A percentile compares a stretch with the other conserved stretches of the same genome.
Evolutionary conservation across 2,113 vertebrate genomes (phyloP).

Genomic region (Neogale vison): DNA sequence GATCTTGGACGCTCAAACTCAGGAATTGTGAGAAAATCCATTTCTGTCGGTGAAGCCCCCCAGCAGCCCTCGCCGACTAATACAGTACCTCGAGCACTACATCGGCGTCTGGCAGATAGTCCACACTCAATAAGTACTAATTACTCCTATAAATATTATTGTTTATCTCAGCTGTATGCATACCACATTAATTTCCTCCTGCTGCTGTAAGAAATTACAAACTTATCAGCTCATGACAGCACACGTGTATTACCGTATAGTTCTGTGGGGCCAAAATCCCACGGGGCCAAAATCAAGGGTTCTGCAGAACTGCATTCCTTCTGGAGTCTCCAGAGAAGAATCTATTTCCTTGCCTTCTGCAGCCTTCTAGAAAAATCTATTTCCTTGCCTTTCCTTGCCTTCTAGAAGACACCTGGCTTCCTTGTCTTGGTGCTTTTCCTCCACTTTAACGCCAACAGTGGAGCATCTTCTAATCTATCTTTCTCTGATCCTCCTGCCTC

Average conservation of each 20-base stretch:
- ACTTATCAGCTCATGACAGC: background rate
- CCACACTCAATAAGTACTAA: background rate
- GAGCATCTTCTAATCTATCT: background rate
- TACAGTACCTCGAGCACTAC: background rate
- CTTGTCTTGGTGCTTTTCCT: background rate
- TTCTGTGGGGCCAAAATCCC: background rate
- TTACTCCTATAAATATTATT: background rate
- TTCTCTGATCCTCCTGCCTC: background rate
- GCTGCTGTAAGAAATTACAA: background rate
- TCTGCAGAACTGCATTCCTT: background rate
- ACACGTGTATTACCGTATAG: background rate
- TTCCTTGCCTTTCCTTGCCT: background rate
- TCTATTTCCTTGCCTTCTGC: background rate
- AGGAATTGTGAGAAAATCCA: background rate
- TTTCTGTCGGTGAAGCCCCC: background rate
- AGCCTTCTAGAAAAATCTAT: background rate
- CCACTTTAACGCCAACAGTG: background rate
- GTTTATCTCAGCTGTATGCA: background rate
- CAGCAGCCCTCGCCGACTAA: background rate
- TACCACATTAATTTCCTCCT: background rate
- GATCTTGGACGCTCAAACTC: background rate
- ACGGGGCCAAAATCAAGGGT: background rate
- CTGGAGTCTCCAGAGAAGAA: background rate
- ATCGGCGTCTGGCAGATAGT: background rate
- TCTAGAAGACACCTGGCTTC: background rate